Evolutionary conservation across 2,888 invertebrate species (phyloP), one percentile per base, ranked within the genome.

Genomic region (Drosophila kuntzei): DNA sequence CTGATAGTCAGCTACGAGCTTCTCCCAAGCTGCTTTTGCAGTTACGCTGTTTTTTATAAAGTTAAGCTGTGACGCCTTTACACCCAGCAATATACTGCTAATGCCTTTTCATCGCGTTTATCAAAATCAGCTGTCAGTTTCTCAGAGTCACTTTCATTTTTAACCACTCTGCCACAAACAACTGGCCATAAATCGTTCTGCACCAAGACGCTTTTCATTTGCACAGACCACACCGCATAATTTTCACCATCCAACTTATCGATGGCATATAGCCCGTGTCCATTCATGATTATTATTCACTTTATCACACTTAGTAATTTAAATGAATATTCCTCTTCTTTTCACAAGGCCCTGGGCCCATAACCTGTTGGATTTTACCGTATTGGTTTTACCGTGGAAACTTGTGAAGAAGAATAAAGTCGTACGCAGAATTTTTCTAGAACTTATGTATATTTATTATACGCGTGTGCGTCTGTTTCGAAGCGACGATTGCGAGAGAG

Each of bases 181-280:
- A 58, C 18, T 25, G 58, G 20, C 58, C 58, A 58, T 14, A 49
- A 11, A 20, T 32, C 47, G 2, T 2, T 20, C 2, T 58, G 47
- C 9, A 58, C 22, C 37, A 51, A 14, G 2, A 51, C 11, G 6
- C 47, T 47, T n/a, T 54, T 46, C 29, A 53, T 61, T 11, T 61
- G 61, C 3, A 61, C 22, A 11, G 22, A 29, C 53, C 61, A 61
- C 12, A 16, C 32, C 6, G 25, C 39, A n/a, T 61, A 47, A 32
- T 54, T 61, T 25, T 54, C 47, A 5, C 25, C 47, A 16, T 47
- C 39, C 27, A 32, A 32, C 12, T 32, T 32, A 12, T 32, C 29
- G 29, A 32, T 32, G 11, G 29, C 29, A 32, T 12, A 32, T 12
- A 3, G 29, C 29, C 29, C 29, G 2, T 32, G 29, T 32, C 29